Base-by-base conservation (phyloP, 2,888 invertebrate genomes). In the Tiliacea aurago region DNA sequence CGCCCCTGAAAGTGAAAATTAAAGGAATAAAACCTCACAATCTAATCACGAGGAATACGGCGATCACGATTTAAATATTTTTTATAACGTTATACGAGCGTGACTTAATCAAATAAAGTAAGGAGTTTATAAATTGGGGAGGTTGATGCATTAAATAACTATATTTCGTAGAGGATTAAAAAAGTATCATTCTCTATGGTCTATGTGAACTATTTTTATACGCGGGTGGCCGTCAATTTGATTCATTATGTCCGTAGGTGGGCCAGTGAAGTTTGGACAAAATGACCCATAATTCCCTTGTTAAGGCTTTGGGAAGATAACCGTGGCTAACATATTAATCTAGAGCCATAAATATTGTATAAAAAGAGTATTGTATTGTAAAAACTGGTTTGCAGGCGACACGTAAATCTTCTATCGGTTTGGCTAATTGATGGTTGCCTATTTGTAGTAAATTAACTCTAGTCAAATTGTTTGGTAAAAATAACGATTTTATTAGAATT, bases 221-320 rank as follows among this genome's bases (percentile, higher is more conserved):
- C 13, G 70, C 91, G 95, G 95, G 95, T 95, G 95, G 95, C 89
- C 95, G 78, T 88, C 90, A 90, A 93, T 94, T 93, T 94, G 91
- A 93, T 92, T 93, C 92, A 93, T 94, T 93, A 91, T 90, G 83
- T 83, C 83, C 84, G 93, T 95, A 95, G 95, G 95, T 95, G 95
- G 95, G 92, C 95, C 88, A 81, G 87, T 91, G 90, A 91, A 91
- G 90, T 93, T 90, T 88, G 87, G 87, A 91, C 89, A 89, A 94
- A 95, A 95, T 95, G 89, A 95, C 93, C 94, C 91, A 91, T 95
- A 95, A 95, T 95, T 94, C 90, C 92, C 95, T 95, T 93, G 95
- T 95, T 95, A 93, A 91, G 86, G 90, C 90, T 90, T 86, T 75
- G 79, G 87, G 88, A 90, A 93, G 90, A 93, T 93, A 91, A 93